Conservation (phyloP, 2,797 vertebrate species). For the Danio albolineatus region DNA sequence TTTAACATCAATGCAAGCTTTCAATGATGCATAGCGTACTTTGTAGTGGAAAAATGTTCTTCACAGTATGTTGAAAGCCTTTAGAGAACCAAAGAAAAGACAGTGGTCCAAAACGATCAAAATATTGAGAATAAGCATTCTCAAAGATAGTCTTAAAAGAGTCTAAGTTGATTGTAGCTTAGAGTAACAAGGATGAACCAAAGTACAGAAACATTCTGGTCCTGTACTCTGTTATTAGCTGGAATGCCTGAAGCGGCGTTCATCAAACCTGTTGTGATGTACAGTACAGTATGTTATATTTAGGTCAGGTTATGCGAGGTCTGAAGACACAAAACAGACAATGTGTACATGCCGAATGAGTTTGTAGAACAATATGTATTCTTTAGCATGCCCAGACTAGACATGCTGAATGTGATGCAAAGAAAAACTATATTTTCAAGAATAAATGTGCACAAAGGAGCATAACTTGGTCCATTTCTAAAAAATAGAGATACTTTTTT, state of each 20-base stretch:
- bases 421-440: neutral
- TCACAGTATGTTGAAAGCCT: too few relatives aligned
- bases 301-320: neutral
- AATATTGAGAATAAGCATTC: neutral
- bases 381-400: neutral
- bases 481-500: too few relatives aligned
- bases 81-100: neutral
- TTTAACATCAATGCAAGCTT: too few relatives aligned
- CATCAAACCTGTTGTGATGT: neutral
- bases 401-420: neutral
- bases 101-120: neutral
- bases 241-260: neutral
- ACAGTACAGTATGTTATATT: neutral
- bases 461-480: too few relatives aligned
- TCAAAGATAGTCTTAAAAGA: neutral
- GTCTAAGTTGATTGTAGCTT: neutral
- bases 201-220: neutral
- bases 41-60: too few relatives aligned
- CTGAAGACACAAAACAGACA: neutral
- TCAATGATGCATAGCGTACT: too few relatives aligned
- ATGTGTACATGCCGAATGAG: too few relatives aligned
- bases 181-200: neutral
- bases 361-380: neutral
- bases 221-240: neutral
- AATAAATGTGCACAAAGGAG: neutral